Conservation (phyloP, 2,113 vertebrate genomes). For the Protobothrops mucrosquamatus region DNA sequence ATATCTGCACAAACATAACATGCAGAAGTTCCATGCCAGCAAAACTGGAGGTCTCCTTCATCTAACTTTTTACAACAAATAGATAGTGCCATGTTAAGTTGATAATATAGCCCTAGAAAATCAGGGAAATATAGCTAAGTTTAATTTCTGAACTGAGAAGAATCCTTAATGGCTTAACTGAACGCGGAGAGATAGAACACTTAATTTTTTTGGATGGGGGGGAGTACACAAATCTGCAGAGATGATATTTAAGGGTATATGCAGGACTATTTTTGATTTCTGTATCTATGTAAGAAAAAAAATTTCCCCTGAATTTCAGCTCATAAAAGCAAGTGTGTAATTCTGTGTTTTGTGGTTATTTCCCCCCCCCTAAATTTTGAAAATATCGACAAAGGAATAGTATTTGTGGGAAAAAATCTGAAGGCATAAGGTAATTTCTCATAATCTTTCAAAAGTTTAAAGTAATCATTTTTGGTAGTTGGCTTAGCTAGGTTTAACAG, state of each 20-base stretch:
- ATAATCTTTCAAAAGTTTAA: background rate
- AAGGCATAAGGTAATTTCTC: background rate
- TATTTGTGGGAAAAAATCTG: background rate
- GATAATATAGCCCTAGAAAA: slow-evolving; percentile 9
- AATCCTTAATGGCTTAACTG: background rate
- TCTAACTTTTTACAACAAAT: background rate
- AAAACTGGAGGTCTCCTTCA: background rate
- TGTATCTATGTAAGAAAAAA: background rate
- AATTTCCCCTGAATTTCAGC: background rate
- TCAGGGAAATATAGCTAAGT: background rate
- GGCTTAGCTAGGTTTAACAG: background rate
- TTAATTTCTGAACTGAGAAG: background rate
- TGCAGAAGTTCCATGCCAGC: background rate
- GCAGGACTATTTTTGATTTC: background rate
- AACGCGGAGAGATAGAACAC: background rate
- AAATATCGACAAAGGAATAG: background rate
- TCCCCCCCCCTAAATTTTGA: background rate
- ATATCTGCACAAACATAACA: background rate
- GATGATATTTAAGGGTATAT: background rate
- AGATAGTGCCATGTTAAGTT: background rate
- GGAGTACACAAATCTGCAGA: background rate
- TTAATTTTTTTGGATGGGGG: background rate
- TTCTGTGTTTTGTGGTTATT: background rate
- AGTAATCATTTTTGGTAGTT: background rate
- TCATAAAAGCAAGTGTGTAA: background rate